These are phyloP conservation scores for Fregetta grallaria DNA, from an alignment of 2,113 vertebrate genomes.

Conservation along the genomic window DNA sequence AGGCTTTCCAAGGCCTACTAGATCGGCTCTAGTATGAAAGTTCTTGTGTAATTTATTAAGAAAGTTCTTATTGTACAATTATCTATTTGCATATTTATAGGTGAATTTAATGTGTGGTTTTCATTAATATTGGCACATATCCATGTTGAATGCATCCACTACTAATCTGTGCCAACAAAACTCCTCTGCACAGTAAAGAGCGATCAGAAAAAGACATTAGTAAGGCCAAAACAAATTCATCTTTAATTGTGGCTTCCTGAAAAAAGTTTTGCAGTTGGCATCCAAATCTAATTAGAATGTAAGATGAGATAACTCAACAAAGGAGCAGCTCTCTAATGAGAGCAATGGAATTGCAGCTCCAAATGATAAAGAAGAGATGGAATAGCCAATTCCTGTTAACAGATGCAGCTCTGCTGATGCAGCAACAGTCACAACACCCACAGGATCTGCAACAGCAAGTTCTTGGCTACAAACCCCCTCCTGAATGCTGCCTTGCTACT, in stretches of 20 bases:
- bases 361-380: slow-evolving; percentile 17
- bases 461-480: slow-evolving; percentile 12
- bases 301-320: slow-evolving; percentile 46
- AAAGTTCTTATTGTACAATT: slow-evolving; percentile 15
- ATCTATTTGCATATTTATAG: slow-evolving; percentile 20
- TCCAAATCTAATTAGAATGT: slow-evolving; percentile 44
- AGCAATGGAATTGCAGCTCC: slow-evolving; percentile 27
- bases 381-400: slow-evolving; percentile 34
- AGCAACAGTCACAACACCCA: slow-evolving; percentile 45
- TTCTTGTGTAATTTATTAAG: not conserved
- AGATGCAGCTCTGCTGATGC: slow-evolving; percentile 56
- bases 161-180: not conserved
- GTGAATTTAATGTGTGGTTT: not conserved
- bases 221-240: slow-evolving; percentile 20
- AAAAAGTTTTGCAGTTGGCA: not conserved
- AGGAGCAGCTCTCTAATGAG: slow-evolving; percentile 17
- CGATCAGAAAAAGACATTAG: not conserved
- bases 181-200: not conserved
- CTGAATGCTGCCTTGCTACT: not conserved
- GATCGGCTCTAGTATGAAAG: not conserved
- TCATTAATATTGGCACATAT: slow-evolving; percentile 23
- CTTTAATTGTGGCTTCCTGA: slow-evolving; percentile 6
- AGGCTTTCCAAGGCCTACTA: not conserved
- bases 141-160: not conserved
- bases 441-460: slow-evolving; percentile 30